These are phyloP conservation scores for Lanistes nyassanus DNA, from an alignment of 1,140 invertebrate genomes.

Conservation along the genomic window DNA sequence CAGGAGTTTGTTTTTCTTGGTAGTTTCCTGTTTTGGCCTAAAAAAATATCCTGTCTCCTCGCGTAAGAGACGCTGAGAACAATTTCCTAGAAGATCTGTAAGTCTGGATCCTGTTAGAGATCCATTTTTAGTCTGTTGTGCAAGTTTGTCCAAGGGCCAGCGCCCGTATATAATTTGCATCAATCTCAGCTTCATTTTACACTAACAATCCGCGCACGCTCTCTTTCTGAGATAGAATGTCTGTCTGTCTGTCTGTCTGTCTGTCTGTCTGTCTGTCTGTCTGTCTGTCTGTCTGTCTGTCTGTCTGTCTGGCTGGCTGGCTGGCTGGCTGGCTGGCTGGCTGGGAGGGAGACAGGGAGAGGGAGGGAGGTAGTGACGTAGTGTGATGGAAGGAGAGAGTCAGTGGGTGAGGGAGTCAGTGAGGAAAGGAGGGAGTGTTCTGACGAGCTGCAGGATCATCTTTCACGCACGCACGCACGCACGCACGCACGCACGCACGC, in stretches of 20 bases:
- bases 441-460: not conserved
- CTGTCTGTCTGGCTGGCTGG: not conserved
- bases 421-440: not conserved
- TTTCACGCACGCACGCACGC: not conserved
- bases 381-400: not conserved
- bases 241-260: not conserved
- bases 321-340: not conserved
- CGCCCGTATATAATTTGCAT: not conserved
- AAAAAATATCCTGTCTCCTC: too few species aligned
- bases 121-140: too few species aligned
- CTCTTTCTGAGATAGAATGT: not conserved
- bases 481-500: constrained; percentile 5
- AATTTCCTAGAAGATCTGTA: too few species aligned
- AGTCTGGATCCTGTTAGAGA: too few species aligned
- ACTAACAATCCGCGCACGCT: not conserved
- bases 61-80: too few species aligned
- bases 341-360: not conserved
- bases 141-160: too few species aligned
- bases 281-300: not conserved
- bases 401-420: not conserved
- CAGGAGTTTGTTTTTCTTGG: too few species aligned
- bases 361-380: too few species aligned
- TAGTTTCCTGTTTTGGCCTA: too few species aligned
- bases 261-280: not conserved
- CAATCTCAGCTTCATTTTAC: not conserved